A percentile compares a stretch with the other conserved stretches of the same genome.
These are phyloP conservation scores for Lepus oiostolus DNA, from an alignment of 2,797 vertebrate genomes.

Conservation along the genomic window DNA sequence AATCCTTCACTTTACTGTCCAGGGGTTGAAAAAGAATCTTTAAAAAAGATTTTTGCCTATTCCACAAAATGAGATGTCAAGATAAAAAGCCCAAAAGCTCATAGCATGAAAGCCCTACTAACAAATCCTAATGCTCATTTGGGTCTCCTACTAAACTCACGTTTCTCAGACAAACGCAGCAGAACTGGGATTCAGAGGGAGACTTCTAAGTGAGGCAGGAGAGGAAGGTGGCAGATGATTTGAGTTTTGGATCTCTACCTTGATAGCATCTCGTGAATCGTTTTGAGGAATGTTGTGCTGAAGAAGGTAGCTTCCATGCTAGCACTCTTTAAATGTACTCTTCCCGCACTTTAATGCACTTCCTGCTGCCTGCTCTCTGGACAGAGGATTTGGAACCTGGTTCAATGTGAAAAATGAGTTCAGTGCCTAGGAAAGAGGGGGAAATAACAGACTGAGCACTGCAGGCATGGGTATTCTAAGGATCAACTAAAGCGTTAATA, in stretches of 20 bases:
- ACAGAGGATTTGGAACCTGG: not conserved
- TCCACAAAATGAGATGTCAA: constrained; percentile 53
- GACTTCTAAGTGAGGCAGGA: not conserved
- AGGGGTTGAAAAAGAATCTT: constrained; percentile 14
- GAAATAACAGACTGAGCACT: not conserved
- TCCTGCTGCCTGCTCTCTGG: not conserved
- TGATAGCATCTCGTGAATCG: not conserved
- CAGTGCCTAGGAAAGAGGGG: not conserved
- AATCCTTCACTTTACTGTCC: not conserved
- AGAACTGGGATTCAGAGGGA: not conserved
- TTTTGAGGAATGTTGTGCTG: not conserved
- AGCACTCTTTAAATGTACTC: not conserved
- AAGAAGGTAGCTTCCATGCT: not conserved
- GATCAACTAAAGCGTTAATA: not conserved
- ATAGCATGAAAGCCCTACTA: not conserved
- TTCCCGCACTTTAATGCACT: not conserved
- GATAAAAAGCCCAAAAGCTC: not conserved
- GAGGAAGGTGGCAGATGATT: not conserved
- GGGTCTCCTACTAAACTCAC: not conserved
- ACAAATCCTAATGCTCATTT: not conserved
- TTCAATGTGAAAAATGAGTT: not conserved
- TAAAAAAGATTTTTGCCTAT: constrained; percentile 57
- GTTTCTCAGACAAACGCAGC: not conserved
- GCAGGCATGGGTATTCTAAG: not conserved
- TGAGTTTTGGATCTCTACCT: constrained; percentile 34